Evolutionary conservation across 2,113 vertebrate species (phyloP), one percentile per base, ranked within the genome.

Genomic region (Aspidoscelis tigris): DNA sequence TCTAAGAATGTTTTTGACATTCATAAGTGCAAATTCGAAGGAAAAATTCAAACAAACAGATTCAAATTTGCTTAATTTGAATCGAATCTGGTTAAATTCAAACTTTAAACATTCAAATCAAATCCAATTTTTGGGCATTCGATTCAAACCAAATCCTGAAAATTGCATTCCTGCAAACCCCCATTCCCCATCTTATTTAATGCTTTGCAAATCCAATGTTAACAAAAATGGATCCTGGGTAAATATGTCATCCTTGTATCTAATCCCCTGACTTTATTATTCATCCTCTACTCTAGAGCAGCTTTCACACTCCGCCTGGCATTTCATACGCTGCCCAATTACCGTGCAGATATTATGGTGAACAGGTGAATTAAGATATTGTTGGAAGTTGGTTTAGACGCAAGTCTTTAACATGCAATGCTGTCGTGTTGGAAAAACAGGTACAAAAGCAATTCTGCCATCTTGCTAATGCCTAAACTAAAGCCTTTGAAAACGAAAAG

Each of bases 261-360:
- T 89, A 92, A 86, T 65, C 50, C 39, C 78, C 81, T 79, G 24
- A 68, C 53, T 83, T 7, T n/a, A 58, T 71, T 74, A 84, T 7
- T 72, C 84, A 90, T 85, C 61, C 75, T 20, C 50, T 0, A 0
- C 1, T 68, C 33, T 16, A 2, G 9, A 53, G 61, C 61, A n/a
- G 3, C 11, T 84, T 75, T 79, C 78, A 4, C 55, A 43, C 55
- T 22, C 72, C 24, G 24, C 79, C 82, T 82, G 84, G 76, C 21
- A 1, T 58, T 65, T 78, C 1, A 0, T 10, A 55, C 8, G 43
- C 2, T 11, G 2, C 58, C 58, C 21, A 26, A 86, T 83, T 58
- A 43, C 39, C 26, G 22, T 26, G 83, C 78, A 85, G 24, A 39
- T 9, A 47, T 6, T 21, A 1, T 81, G 84, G 41, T 16, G 26